phyloP scores from a whole-genome alignment of 2,888 invertebrate genomes.

The Drosophila mettleri region DNA sequence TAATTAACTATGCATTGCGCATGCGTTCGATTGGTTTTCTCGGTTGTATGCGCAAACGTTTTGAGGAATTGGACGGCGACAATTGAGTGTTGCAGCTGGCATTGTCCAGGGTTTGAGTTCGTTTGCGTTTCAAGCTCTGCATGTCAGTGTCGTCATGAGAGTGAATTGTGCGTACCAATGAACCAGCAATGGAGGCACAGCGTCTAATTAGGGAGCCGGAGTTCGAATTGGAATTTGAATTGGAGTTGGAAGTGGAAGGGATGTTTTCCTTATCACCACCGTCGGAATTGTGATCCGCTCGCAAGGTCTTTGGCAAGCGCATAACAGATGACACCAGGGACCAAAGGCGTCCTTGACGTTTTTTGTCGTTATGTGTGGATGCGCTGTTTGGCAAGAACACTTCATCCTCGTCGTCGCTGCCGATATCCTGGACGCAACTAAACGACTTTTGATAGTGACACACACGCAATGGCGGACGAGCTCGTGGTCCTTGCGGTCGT shows the following conservation, averaged over 20 bases:
- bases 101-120: conserved; percentile 77
- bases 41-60: conserved; percentile 83
- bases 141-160: conserved; percentile 57
- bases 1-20: conserved; percentile 69
- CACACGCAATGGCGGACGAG: conserved; percentile 63
- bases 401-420: conserved; percentile 53
- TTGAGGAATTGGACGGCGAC: conserved; percentile 74
- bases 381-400: conserved; percentile 59
- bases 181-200: conserved; percentile 84
- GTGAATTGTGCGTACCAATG: conserved; percentile 73
- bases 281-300: conserved; percentile 20
- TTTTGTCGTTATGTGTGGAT: conserved; percentile 62
- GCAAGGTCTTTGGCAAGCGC: conserved; percentile 69
- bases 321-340: conserved; percentile 80
- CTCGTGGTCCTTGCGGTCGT: conserved; percentile 44
- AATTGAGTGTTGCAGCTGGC: conserved; percentile 41
- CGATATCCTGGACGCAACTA: conserved; percentile 63
- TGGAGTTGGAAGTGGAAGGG: conserved; percentile 7
- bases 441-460: conserved; percentile 44
- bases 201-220: conserved; percentile 75
- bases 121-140: conserved; percentile 78
- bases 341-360: conserved; percentile 61
- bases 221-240: conserved; percentile 1
- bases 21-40: conserved; percentile 83
- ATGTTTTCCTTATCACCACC: conserved; percentile 54